Conservation (phyloP, 2,888 invertebrate species). For the Masnerella sp. region DNA sequence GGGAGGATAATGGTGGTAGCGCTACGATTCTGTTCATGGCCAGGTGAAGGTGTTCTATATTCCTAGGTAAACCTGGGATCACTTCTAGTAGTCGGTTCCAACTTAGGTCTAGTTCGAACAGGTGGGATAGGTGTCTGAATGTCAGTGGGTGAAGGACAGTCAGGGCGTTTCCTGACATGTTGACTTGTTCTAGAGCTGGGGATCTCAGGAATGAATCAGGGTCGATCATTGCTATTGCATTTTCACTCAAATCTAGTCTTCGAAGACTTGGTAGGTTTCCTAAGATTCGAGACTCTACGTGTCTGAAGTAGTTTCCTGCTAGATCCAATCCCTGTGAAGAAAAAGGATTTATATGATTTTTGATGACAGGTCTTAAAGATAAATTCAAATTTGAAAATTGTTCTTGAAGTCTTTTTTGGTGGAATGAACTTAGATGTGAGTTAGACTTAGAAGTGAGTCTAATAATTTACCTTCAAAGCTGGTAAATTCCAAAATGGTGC, state of each 20-base stretch:
- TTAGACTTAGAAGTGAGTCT: conserved; percentile 8
- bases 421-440: too few species aligned
- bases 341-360: not conserved
- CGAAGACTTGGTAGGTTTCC: conserved; percentile 87
- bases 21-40: conserved; percentile 84
- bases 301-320: conserved; percentile 85
- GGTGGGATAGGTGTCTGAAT: conserved; percentile 84
- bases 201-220: conserved; percentile 86
- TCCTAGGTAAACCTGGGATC: conserved; percentile 87
- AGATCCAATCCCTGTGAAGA: conserved; percentile 84
- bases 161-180: conserved; percentile 87
- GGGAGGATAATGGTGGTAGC: conserved; percentile 82
- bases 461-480: conserved; percentile 81
- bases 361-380: too few species aligned
- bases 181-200: conserved; percentile 86
- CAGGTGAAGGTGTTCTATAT: conserved; percentile 86
- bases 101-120: conserved; percentile 89
- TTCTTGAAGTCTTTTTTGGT: too few species aligned
- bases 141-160: conserved; percentile 86
- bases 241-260: conserved; percentile 87
- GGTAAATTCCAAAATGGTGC: conserved; percentile 92
- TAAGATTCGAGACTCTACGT: conserved; percentile 85
- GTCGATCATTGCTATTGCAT: conserved; percentile 84
- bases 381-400: too few species aligned
- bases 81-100: conserved; percentile 86